Percentiles rank a stretch among this genome's conserved stretches.
phyloP scores from a whole-genome alignment of 2,113 vertebrate species.

The Laticauda laticaudata region DNA sequence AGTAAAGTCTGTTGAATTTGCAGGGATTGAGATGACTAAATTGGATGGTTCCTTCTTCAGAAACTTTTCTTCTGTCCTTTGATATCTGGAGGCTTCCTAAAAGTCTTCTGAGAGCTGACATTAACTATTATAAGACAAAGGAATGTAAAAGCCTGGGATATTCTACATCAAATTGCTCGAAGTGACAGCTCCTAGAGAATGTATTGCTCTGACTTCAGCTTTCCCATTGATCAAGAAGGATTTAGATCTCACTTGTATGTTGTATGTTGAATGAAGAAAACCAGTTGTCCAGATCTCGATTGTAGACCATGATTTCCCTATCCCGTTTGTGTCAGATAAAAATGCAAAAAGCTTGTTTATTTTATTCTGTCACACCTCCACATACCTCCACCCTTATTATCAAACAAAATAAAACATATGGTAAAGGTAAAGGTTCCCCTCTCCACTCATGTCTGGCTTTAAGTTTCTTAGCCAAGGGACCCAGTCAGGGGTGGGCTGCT shows the following conservation, averaged over 20 bases:
- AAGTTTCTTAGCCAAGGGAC: too few species aligned
- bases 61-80: not conserved
- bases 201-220: not conserved
- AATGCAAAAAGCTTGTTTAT: not conserved
- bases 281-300: not conserved
- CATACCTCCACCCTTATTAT: not conserved
- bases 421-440: too few species aligned
- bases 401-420: not conserved
- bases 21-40: not conserved
- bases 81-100: not conserved
- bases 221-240: not conserved
- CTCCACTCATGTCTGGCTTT: too few species aligned
- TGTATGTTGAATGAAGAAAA: not conserved
- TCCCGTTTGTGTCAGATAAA: not conserved
- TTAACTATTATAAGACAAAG: not conserved
- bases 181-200: not conserved
- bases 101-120: not conserved
- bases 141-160: not conserved
- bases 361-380: not conserved
- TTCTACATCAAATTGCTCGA: not conserved
- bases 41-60: not conserved
- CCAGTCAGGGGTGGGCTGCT: too few species aligned
- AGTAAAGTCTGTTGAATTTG: not conserved
- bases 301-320: not conserved
- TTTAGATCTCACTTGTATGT: not conserved